Evolutionary conservation across 2,797 vertebrate species (phyloP).

Genomic region (Chelonia mydas): DNA sequence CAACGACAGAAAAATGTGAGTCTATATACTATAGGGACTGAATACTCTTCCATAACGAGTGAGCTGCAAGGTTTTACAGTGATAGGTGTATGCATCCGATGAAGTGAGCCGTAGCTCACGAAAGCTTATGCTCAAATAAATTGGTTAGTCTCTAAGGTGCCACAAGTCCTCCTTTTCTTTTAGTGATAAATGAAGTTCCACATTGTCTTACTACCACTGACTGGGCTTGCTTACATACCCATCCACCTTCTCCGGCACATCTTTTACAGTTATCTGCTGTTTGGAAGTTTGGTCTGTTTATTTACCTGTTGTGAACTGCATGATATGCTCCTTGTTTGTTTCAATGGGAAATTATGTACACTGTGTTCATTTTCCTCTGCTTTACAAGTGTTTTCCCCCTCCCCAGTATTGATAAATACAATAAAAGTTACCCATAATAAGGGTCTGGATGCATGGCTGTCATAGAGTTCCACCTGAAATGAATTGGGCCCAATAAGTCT

Average conservation of each 20-base stretch:
- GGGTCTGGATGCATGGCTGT: not conserved
- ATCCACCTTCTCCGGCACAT: not conserved
- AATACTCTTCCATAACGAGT: not conserved
- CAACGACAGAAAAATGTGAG: not conserved
- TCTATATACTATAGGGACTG: fast-evolving
- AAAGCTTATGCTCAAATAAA: too few species aligned
- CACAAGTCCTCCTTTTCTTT: too few species aligned
- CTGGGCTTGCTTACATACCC: not conserved
- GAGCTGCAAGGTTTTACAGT: not conserved
- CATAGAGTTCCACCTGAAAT: not conserved
- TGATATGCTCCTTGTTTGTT: not conserved
- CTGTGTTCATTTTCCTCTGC: not conserved
- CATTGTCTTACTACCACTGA: too few species aligned
- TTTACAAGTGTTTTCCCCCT: not conserved
- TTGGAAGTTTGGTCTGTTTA: not conserved
- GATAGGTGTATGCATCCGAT: not conserved
- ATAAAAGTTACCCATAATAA: not conserved
- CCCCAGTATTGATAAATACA: not conserved
- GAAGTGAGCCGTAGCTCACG: too few species aligned
- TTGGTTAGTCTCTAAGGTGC: too few species aligned
- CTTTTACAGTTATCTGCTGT: not conserved
- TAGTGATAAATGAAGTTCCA: not conserved
- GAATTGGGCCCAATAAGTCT: not conserved
- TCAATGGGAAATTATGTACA: not conserved
- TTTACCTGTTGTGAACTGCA: not conserved